Base-by-base conservation (phyloP, 35 echinoderm and acorn worm genomes). In the Heliocidaris tuberculata region DNA sequence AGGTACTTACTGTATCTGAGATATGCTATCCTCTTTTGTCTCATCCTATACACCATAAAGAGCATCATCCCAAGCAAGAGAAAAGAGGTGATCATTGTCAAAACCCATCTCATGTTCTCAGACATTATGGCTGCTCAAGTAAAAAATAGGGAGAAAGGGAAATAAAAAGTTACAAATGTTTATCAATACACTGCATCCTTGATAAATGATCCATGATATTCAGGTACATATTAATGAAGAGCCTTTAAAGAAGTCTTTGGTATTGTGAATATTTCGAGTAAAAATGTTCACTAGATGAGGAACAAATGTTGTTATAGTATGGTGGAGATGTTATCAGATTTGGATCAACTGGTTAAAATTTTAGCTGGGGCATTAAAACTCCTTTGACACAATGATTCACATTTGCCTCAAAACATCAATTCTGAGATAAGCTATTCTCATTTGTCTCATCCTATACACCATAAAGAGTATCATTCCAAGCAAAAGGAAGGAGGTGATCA, bases 51-150 rank as follows among this genome's bases (percentile, higher is more conserved):
- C 8, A 99, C 95, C 98, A 99, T 99, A 31, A 99, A 97, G 2
- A 99, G 98, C 96, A 99, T 97, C 95, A 99, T 97, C 7, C 96
- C 96, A 9, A 99, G 94, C 3, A 99, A 94, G 24, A 99, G 86
- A 92, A 99, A 99, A 1, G 98, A 99, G 13, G 96, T 97, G n/a
- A 96, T 49, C 98, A 99, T 99, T 15, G 98, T 99, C 88, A 99
- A 61, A 31, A 99, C 95, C 98, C 98, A 99, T 4, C 96, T 56
- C 98, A 99, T 99, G 50, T 96, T 99, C 60, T 98, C 97, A 48
- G 95, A 94, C 85, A 96, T 88, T 48, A 94, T 52, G 60, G 59
- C 95, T 96, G 85, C 4, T 59, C 15, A 90, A 88, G 85, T 21
- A 56, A 50, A 50, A 30, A 11, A 35, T 61, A 32, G 42, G 42